phyloP scores from a whole-genome alignment of 2,113 vertebrate species.

The Gallinago undulata region DNA sequence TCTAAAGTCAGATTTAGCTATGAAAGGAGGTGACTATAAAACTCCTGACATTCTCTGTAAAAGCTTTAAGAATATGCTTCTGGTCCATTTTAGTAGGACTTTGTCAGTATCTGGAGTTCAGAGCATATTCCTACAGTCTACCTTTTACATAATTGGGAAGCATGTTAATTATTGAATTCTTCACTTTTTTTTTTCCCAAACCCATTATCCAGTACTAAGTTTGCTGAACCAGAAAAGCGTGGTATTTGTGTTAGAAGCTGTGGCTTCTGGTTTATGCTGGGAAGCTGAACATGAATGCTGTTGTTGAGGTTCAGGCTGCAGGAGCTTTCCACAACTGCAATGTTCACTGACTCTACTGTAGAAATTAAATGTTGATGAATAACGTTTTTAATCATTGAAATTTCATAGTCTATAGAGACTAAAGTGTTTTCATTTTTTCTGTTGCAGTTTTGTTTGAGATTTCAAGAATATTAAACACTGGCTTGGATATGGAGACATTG shows the following conservation, averaged over 20 bases:
- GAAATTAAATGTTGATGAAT: not conserved
- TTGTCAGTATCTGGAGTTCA: not conserved
- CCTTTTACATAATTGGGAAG: not conserved
- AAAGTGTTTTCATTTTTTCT: not conserved
- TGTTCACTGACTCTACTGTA: not conserved
- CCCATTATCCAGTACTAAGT: not conserved
- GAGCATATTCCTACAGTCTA: not conserved
- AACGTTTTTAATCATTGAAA: not conserved
- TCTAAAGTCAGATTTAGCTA: not conserved
- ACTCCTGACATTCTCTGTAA: not conserved
- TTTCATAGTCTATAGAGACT: not conserved
- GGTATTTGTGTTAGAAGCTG: not conserved
- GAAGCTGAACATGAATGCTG: not conserved
- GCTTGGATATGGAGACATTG: constrained; percentile 95
- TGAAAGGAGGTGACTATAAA: not conserved
- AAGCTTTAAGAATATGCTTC: not conserved
- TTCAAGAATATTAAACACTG: constrained; percentile 94
- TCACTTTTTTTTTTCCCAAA: not conserved
- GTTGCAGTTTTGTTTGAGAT: constrained; percentile 92
- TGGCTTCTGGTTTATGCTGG: not conserved
- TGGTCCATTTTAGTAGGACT: not conserved
- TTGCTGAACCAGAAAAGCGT: not conserved
- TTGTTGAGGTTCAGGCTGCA: not conserved
- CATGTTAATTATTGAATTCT: not conserved
- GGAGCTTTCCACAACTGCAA: not conserved